Base-by-base conservation (phyloP, 2,797 vertebrate species). In the Catamblyrhynchus diadema region DNA sequence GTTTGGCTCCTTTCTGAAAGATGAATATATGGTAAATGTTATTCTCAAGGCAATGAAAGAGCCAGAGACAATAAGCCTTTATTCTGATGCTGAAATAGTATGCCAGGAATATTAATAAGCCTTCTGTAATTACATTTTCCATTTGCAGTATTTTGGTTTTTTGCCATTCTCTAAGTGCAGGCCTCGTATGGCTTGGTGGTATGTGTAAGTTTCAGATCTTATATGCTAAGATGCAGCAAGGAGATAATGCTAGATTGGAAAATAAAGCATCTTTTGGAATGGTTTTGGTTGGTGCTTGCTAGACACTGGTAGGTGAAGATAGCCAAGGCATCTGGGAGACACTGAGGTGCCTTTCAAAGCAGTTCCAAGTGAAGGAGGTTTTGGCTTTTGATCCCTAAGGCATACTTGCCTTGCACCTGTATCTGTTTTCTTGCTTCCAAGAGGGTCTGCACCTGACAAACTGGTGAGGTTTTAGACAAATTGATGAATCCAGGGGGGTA, bases 31-130 rank as follows among this genome's bases (percentile, higher is more conserved):
- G 45, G 62, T 90, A 82, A 96, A 93, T 90, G 64, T 95, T 94
- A 79, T 93, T 93, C 66, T 91, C 19, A 13, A 91, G 85, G 77
- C 66, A 72, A 25, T 53, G 66, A 96, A 92, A 93, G 84, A 90
- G 59, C 66, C 66, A 91, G 91, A 94, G 85, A 96, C 93, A 96
- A 94, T 88, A 91, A 94, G 70, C 77, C 73, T 94, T 96, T 96
- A 90, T 96, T 81, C 89, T 90, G 66, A 94, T 81, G 48, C 60
- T 91, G 71, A 84, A 90, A 88, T 86, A 14, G 21, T 81, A 77
- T 84, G 73, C 90, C 93, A 90, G 87, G 80, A 94, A 91, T 94
- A 88, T 86, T 96, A 95, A 96, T 86, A 87, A 86, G 32, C 67
- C 33, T 90, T 82, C 82, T 37, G 37, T 93, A 95, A 93, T 95